phyloP scores from a whole-genome alignment of 2,113 vertebrate genomes.

The Stictonetta naevosa region DNA sequence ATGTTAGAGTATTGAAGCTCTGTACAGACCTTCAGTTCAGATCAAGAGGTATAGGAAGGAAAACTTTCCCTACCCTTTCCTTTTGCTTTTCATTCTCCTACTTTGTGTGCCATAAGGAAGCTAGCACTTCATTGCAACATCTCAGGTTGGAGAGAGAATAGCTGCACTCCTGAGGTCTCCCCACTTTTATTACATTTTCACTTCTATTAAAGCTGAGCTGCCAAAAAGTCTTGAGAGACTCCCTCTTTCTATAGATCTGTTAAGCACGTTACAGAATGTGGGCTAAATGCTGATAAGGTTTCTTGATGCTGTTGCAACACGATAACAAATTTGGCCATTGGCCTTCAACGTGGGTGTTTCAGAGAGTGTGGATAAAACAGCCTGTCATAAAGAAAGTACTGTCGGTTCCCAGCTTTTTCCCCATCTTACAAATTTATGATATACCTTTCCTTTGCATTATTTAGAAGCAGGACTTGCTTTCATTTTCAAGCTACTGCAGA shows the following conservation, averaged over 20 bases:
- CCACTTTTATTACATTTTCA: not conserved
- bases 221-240: conserved; percentile 1
- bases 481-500: not conserved
- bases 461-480: not conserved
- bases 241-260: not conserved
- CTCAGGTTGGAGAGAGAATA: not conserved
- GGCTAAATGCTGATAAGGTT: conserved; percentile 45
- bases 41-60: not conserved
- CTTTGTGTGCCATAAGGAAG: not conserved
- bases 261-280: not conserved
- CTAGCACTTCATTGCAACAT: not conserved
- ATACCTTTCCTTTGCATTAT: not conserved
- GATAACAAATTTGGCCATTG: not conserved
- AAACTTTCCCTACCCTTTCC: not conserved
- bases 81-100: not conserved
- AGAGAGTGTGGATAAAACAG: not conserved
- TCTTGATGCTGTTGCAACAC: not conserved
- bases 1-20: not conserved
- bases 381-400: not conserved
- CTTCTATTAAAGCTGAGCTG: not conserved
- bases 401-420: not conserved
- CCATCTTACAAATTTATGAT: not conserved
- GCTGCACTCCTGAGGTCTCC: conserved; percentile 1
- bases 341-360: conserved; percentile 41
- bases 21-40: not conserved